phyloP scores from a whole-genome alignment of 2,113 vertebrate genomes.

The Thunnus maccoyii region DNA sequence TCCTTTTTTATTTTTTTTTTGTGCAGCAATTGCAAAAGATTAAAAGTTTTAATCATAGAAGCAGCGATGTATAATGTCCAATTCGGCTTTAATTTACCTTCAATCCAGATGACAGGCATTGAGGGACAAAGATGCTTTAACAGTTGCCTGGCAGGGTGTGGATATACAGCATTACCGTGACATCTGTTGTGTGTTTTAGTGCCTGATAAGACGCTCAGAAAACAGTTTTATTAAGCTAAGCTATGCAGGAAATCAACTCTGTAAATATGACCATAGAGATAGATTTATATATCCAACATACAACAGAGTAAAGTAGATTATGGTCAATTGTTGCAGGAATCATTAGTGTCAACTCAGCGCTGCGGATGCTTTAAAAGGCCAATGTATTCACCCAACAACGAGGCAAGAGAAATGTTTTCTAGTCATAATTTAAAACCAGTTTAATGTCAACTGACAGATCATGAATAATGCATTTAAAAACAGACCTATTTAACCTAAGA shows the following conservation, averaged over 20 bases:
- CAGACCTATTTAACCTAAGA: slow-evolving; percentile 58
- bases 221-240: slow-evolving; percentile 38
- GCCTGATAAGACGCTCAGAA: slow-evolving; percentile 29
- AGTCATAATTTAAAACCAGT: slow-evolving; percentile 42
- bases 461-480: slow-evolving; percentile 69
- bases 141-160: background rate
- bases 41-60: slow-evolving; percentile 1
- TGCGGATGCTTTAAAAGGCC: slow-evolving; percentile 40
- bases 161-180: background rate
- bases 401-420: slow-evolving; percentile 44
- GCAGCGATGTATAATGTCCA: slow-evolving; percentile 4
- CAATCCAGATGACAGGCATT: slow-evolving; percentile 36
- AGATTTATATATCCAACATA: slow-evolving; percentile 30
- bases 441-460: slow-evolving; percentile 38
- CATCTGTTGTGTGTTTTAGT: slow-evolving; percentile 21
- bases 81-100: slow-evolving; percentile 30
- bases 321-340: slow-evolving; percentile 37
- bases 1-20: background rate
- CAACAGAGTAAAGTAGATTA: slow-evolving; percentile 41
- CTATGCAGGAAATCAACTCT: slow-evolving; percentile 19
- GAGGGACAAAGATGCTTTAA: slow-evolving; percentile 33
- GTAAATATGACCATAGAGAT: slow-evolving; percentile 20
- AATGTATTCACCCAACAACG: slow-evolving; percentile 33
- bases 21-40: background rate
- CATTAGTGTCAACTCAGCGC: slow-evolving; percentile 39